Percentiles rank a stretch among this genome's conserved stretches.
These are phyloP conservation scores for Crenichthys baileyi DNA, from an alignment of 2,797 vertebrate genomes.

Conservation along the genomic window DNA sequence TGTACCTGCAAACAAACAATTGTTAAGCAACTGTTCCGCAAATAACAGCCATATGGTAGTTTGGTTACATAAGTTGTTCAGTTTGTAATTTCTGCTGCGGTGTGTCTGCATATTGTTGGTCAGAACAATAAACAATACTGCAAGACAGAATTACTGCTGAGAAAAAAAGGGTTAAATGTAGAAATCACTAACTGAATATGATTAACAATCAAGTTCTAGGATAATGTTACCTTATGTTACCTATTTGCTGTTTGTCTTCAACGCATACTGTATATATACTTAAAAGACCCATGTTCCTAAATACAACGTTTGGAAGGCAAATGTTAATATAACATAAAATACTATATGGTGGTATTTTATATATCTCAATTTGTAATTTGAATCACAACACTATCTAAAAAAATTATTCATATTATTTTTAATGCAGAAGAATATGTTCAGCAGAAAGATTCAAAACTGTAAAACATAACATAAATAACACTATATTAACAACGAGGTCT, in stretches of 20 bases:
- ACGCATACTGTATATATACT: background rate
- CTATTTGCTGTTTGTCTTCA: background rate
- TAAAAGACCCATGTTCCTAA: background rate
- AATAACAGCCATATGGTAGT: too few species aligned
- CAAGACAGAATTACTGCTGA: background rate
- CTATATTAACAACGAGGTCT: background rate
- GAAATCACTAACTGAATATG: background rate
- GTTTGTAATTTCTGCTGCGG: too few species aligned
- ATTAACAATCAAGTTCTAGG: background rate
- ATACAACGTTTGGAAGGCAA: background rate
- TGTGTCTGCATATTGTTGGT: too few species aligned
- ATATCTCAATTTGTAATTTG: background rate
- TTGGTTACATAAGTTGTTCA: too few species aligned
- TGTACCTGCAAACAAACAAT: too few species aligned
- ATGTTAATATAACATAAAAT: background rate
- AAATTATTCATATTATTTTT: background rate
- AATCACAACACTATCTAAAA: background rate
- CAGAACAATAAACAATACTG: background rate
- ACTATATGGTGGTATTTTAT: background rate
- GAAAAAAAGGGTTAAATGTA: background rate
- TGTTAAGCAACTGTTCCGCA: too few species aligned
- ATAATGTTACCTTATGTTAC: background rate
- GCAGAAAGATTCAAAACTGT: conserved; percentile 2
- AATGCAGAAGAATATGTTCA: background rate
- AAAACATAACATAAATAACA: background rate